Evolutionary conservation across 2,888 invertebrate species (phyloP).

Genomic region (Synanthedon formicaeformis): DNA sequence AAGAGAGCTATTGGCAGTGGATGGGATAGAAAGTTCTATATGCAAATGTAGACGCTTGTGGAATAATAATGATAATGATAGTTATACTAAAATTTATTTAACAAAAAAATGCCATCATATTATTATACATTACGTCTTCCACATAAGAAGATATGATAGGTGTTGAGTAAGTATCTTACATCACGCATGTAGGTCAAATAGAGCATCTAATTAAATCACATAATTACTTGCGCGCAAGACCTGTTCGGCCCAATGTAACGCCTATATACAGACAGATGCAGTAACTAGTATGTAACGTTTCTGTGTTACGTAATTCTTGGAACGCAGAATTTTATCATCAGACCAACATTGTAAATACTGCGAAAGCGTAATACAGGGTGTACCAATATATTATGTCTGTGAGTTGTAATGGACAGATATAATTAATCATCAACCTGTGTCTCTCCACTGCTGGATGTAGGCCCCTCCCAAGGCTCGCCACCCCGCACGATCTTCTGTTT

Average conservation of each 20-base stretch:
- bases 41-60: too few species aligned
- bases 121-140: conserved; percentile 6
- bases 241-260: background rate
- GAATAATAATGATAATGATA: too few species aligned
- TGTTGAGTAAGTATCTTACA: background rate
- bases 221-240: background rate
- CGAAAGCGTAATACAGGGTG: background rate
- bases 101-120: background rate
- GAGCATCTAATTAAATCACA: background rate
- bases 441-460: too few species aligned
- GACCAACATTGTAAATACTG: background rate
- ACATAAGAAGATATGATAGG: background rate
- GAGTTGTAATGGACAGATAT: too few species aligned
- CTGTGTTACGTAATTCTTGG: background rate
- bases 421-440: too few species aligned
- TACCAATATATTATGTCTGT: background rate
- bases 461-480: too few species aligned
- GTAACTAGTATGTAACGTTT: background rate
- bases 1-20: too few species aligned
- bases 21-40: too few species aligned
- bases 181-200: background rate
- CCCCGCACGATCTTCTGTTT: too few species aligned
- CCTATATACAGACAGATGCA: background rate
- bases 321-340: background rate
- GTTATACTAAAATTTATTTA: background rate